Conservation (phyloP, 2,797 vertebrate genomes). For the Poliocrania exsul region DNA sequence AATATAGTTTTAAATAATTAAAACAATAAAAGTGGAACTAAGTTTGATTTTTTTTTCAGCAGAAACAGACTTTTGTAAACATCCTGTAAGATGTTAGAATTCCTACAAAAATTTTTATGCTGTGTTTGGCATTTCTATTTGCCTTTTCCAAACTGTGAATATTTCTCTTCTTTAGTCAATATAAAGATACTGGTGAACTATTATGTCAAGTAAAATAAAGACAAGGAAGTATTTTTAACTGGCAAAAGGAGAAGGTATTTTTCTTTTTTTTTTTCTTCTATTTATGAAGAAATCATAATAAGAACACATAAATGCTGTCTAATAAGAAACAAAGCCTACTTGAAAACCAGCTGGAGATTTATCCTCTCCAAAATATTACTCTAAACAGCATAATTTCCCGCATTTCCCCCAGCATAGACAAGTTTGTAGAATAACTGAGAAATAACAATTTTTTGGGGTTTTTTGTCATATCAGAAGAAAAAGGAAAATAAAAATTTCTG, state of each 20-base stretch:
- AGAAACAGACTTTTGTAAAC: background rate
- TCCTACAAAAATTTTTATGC: background rate
- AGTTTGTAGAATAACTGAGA: background rate
- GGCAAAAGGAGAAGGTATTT: background rate
- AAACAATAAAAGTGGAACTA: background rate
- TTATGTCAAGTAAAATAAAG: background rate
- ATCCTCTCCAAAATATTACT: background rate
- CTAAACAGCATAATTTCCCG: background rate
- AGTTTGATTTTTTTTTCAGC: background rate
- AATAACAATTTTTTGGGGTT: background rate
- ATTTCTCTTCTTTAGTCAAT: background rate
- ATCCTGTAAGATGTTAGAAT: background rate
- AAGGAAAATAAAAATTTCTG: background rate
- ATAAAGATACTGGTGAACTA: background rate
- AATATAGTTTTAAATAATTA: conserved; percentile 2
- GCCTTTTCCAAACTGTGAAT: background rate
- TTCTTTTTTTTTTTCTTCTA: background rate
- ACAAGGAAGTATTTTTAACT: background rate
- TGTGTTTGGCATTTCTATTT: background rate
- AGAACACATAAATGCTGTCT: background rate
- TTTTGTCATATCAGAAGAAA: background rate
- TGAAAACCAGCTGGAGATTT: background rate
- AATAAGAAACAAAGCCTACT: background rate
- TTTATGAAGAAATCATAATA: background rate
- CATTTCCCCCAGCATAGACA: background rate